Evolutionary conservation across 53 echinoderm and acorn worm species (phyloP).

Genomic region (Mesocentrotus franciscanus): DNA sequence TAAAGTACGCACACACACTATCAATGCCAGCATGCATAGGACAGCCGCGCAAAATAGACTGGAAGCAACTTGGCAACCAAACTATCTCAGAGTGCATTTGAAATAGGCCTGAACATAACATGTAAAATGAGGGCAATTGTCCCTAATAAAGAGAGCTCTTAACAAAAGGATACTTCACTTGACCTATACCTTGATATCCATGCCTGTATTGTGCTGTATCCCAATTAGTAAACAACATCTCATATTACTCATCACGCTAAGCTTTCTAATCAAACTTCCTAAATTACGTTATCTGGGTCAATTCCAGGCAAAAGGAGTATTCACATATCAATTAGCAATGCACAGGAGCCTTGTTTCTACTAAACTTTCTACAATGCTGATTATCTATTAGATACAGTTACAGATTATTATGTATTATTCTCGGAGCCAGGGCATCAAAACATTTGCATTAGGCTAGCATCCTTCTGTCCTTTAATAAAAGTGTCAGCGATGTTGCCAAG

Average conservation of each 20-base stretch:
- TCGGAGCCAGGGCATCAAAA: neutral
- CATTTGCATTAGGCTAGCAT: neutral
- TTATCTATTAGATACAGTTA: neutral
- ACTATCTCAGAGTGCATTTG: no score
- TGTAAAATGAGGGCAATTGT: neutral
- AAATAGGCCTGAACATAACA: no score
- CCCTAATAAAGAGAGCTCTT: neutral
- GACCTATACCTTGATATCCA: neutral
- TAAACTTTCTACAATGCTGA: neutral
- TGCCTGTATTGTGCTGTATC: neutral
- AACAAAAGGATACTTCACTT: neutral
- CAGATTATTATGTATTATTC: neutral
- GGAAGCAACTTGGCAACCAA: no score
- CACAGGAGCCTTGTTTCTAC: neutral
- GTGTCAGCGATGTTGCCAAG: conserved; percentile 3
- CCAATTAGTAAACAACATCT: conserved; percentile 1
- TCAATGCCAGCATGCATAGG: no score
- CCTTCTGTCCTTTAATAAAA: neutral
- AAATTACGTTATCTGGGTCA: conserved; percentile 4
- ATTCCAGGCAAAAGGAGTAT: neutral
- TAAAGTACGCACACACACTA: no score
- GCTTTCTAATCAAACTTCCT: neutral
- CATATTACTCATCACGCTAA: neutral
- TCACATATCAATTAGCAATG: neutral
- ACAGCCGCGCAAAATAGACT: no score